phyloP scores from a whole-genome alignment of 2,888 invertebrate species.

The Epicampocera succincta region DNA sequence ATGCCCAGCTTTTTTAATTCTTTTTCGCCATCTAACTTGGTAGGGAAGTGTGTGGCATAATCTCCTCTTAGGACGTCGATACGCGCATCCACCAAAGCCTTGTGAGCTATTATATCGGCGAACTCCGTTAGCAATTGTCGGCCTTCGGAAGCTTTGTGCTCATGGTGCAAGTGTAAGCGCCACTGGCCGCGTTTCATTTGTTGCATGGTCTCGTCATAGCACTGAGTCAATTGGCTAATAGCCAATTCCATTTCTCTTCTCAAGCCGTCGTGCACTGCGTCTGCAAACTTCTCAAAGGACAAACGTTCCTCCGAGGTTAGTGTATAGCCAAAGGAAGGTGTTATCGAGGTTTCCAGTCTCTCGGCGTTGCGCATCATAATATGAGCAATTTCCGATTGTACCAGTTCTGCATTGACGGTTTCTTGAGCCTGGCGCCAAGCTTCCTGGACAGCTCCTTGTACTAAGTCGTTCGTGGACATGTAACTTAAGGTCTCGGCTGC shows the following conservation, averaged over 20 bases:
- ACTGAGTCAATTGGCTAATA: constrained; percentile 86
- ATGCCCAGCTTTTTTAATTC: constrained; percentile 71
- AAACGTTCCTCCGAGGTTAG: constrained; percentile 87
- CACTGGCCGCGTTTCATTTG: constrained; percentile 83
- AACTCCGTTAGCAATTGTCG: constrained; percentile 85
- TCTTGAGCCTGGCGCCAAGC: constrained; percentile 90
- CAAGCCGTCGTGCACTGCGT: constrained; percentile 87
- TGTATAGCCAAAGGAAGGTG: constrained; percentile 84
- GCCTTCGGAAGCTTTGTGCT: constrained; percentile 82
- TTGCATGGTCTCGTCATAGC: constrained; percentile 86
- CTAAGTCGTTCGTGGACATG: constrained; percentile 83
- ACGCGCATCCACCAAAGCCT: constrained; percentile 89
- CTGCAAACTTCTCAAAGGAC: constrained; percentile 88
- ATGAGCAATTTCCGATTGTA: constrained; percentile 89
- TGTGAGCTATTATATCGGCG: constrained; percentile 88
- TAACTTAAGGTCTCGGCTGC: constrained; percentile 87
- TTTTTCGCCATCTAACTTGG: constrained; percentile 39
- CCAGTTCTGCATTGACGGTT: constrained; percentile 88
- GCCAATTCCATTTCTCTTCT: constrained; percentile 88
- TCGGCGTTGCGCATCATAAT: constrained; percentile 88
- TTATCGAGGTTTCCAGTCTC: constrained; percentile 85
- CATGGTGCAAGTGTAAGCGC: constrained; percentile 82
- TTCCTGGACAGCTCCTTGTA: constrained; percentile 87
- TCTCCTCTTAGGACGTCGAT: constrained; percentile 86
- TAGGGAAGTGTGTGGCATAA: constrained; percentile 51